These are phyloP conservation scores for Leptobrachium leishanense DNA, from an alignment of 2,113 vertebrate genomes.

Conservation along the genomic window DNA sequence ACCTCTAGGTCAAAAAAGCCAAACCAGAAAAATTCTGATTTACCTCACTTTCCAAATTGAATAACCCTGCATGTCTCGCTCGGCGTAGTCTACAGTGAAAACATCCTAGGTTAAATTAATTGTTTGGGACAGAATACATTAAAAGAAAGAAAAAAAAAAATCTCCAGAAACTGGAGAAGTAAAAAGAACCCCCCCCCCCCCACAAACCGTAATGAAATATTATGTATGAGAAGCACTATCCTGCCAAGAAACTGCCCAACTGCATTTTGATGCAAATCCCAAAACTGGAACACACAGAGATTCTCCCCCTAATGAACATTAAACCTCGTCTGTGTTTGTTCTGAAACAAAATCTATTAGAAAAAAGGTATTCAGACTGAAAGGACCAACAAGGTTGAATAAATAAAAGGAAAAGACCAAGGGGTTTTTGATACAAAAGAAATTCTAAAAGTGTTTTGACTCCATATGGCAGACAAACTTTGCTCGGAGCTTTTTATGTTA, in stretches of 20 bases:
- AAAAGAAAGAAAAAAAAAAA: no score
- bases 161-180: no score
- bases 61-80: no score
- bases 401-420: conserved; percentile 61
- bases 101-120: no score
- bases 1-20: no score
- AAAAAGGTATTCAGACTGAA: conserved; percentile 52
- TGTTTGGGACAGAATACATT: no score
- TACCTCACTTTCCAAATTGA: no score
- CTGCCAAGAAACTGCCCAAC: conserved; percentile 44
- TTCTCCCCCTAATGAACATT: conserved; percentile 53
- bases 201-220: no score
- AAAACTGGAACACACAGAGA: conserved; percentile 23
- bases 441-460: conserved; percentile 57
- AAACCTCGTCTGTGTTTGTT: conserved; percentile 54
- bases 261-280: conserved; percentile 20
- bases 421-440: conserved; percentile 65
- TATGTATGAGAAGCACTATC: neutral
- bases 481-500: conserved; percentile 62
- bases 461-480: conserved; percentile 51
- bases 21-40: no score
- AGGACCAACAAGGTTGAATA: conserved; percentile 58
- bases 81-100: no score
- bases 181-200: no score
- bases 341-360: conserved; percentile 55